Percentiles rank a stretch among this genome's conserved stretches.
phyloP scores from a whole-genome alignment of 2,888 invertebrate species.

The Polylopha cassiicola region DNA sequence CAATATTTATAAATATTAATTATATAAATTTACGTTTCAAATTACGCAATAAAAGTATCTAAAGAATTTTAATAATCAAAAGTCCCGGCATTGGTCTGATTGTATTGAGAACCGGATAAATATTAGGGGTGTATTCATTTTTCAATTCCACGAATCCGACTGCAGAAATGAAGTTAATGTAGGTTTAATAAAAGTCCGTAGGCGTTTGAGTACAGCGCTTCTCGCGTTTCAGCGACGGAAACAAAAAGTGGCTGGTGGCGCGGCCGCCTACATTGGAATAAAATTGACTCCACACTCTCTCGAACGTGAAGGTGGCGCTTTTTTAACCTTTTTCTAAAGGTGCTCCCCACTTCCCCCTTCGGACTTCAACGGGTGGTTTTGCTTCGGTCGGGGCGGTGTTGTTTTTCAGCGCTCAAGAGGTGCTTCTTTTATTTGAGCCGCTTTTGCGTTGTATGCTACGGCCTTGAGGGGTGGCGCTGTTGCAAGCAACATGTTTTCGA shows the following conservation, averaged over 20 bases:
- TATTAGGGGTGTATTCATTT: constrained; percentile 14
- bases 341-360: constrained; percentile 46
- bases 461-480: constrained; percentile 69
- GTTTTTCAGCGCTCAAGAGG: constrained; percentile 76
- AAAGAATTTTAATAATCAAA: too few species aligned
- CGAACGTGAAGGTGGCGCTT: constrained; percentile 72
- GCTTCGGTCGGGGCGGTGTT: constrained; percentile 73
- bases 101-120: too few species aligned
- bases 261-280: constrained; percentile 77
- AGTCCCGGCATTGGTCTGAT: too few species aligned
- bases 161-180: constrained; percentile 37
- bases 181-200: constrained; percentile 72
- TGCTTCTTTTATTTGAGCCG: constrained; percentile 75
- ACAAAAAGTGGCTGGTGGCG: constrained; percentile 74
- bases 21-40: too few species aligned
- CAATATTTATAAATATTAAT: too few species aligned
- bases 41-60: too few species aligned
- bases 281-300: constrained; percentile 78
- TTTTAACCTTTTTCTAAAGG: constrained; percentile 61
- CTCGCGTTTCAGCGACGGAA: constrained; percentile 73
- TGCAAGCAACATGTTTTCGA: constrained; percentile 66
- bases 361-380: constrained; percentile 76
- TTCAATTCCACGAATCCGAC: constrained; percentile 25
- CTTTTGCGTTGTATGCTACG: constrained; percentile 67
- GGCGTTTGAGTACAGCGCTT: constrained; percentile 73